Base-by-base conservation (phyloP, 53 echinoderm and acorn worm genomes). In the Holothuria leucospilota region DNA sequence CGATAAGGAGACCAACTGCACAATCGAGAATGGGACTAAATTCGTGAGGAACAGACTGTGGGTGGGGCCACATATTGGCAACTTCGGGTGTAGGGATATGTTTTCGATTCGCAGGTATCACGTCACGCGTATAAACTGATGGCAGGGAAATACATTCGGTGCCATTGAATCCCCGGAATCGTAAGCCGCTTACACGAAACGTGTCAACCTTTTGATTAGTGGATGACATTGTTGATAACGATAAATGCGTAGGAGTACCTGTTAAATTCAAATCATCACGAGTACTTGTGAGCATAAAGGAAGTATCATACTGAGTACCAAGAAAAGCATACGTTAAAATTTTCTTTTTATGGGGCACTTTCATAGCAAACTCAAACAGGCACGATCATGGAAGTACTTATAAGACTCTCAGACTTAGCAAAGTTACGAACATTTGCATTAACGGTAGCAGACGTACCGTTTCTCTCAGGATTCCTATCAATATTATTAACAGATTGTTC, bases 11-110 rank as follows among this genome's bases (percentile, higher is more conserved):
- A 65, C 65, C 65, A 65, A 65, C 65, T 10, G 24, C 12, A 65
- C 24, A 24, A 28, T 65, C 5, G 24, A 65, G 65, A 28, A 65
- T 26, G 65, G 24, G 24, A 65, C 18, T 65, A 9, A 65, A 65
- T 6, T 65, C 28, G 6, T 65, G 24, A 2, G 25, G 2, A n/a
- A 63, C 4, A 24, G 25, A 24, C 28, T 67, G 27, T 12, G 25
- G 23, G 68, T 67, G 68, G 13, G 28, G 27, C 68, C 27, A 67
- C 68, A 29, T 21, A 27, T 20, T 74, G 20, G 49, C 49, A n/a
- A 49, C 40, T 5, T 74, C 74, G 11, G 40, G 74, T 74, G 74
- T 74, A 0, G 49, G 74, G 18, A 74, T 74, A 4, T 74, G 74
- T 41, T 41, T 41, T 16, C 74, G 40, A 15, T 34, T 71, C 41